phyloP scores from a whole-genome alignment of 2,888 invertebrate genomes.

The Diarsia rubi region DNA sequence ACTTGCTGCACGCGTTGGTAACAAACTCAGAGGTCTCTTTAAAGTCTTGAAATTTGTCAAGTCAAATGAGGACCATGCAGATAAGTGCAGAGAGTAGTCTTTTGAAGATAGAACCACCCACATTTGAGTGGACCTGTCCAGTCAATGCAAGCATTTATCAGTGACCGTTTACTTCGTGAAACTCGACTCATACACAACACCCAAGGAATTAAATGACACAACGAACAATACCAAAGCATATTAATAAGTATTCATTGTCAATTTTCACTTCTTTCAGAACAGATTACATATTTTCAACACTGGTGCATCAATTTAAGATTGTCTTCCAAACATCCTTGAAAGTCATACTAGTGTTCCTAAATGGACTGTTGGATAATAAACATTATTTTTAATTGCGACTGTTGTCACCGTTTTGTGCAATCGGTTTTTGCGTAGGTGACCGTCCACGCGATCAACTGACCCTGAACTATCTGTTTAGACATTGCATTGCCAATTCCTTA shows the following conservation, averaged over 20 bases:
- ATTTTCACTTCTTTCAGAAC: not conserved
- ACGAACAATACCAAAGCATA: too few relatives aligned
- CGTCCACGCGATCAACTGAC: slow-evolving; percentile 35
- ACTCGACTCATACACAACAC: too few relatives aligned
- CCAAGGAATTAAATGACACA: too few relatives aligned
- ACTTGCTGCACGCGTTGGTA: too few relatives aligned
- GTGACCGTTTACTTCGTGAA: too few relatives aligned
- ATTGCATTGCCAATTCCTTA: slow-evolving; percentile 28
- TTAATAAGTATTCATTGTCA: not conserved
- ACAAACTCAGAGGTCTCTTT: too few relatives aligned
- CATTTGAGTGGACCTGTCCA: too few relatives aligned
- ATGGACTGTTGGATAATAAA: not conserved
- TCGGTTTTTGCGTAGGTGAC: slow-evolving; percentile 60
- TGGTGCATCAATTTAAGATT: not conserved
- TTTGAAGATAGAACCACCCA: too few relatives aligned
- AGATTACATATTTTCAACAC: not conserved
- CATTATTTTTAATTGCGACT: slow-evolving; percentile 6
- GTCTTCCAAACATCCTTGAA: slow-evolving; percentile 7
- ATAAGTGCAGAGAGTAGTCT: too few relatives aligned
- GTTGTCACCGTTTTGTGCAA: slow-evolving; percentile 56
- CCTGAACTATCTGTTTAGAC: slow-evolving; percentile 48
- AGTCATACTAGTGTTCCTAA: not conserved
- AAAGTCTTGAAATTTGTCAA: too few relatives aligned
- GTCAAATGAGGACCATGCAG: too few relatives aligned
- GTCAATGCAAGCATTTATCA: too few relatives aligned